phyloP scores from a whole-genome alignment of 2,113 vertebrate species.

The Triplophysa tibetana region DNA sequence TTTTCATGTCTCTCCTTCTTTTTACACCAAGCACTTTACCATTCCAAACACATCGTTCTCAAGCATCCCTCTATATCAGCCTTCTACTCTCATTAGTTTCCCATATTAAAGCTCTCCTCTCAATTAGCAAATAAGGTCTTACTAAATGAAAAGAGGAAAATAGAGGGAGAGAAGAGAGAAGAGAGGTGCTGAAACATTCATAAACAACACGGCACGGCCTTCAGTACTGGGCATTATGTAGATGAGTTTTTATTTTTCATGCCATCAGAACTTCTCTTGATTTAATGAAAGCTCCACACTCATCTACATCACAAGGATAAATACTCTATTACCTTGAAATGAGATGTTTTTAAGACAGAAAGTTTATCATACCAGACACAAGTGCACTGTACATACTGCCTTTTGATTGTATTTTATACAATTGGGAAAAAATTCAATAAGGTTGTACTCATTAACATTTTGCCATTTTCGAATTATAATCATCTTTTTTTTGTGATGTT shows the following conservation, averaged over 20 bases:
- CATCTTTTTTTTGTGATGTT: too few relatives aligned
- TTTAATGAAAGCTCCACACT: neutral
- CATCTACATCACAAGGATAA: neutral
- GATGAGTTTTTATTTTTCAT: constrained; percentile 2
- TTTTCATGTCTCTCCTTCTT: constrained; percentile 34
- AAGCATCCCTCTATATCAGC: constrained; percentile 18
- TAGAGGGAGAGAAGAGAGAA: constrained; percentile 23
- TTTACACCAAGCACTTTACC: constrained; percentile 32
- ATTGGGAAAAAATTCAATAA: too few relatives aligned
- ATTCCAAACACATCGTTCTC: constrained; percentile 16
- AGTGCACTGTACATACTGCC: too few relatives aligned
- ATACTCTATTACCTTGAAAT: neutral
- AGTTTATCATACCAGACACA: neutral
- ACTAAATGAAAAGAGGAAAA: constrained; percentile 43
- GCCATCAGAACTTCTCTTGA: neutral
- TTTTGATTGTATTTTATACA: too few relatives aligned
- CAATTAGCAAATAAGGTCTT: constrained; percentile 51
- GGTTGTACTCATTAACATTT: too few relatives aligned
- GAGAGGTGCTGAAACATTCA: constrained; percentile 29
- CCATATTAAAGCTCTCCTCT: constrained; percentile 55
- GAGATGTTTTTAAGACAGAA: neutral
- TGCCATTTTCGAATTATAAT: too few relatives aligned
- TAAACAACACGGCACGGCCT: constrained; percentile 26
- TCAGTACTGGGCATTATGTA: constrained; percentile 13
- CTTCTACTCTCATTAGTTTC: constrained; percentile 48